Evolutionary conservation across 2,888 invertebrate genomes (phyloP).

Genomic region (Disparrhopalites patrizii): DNA sequence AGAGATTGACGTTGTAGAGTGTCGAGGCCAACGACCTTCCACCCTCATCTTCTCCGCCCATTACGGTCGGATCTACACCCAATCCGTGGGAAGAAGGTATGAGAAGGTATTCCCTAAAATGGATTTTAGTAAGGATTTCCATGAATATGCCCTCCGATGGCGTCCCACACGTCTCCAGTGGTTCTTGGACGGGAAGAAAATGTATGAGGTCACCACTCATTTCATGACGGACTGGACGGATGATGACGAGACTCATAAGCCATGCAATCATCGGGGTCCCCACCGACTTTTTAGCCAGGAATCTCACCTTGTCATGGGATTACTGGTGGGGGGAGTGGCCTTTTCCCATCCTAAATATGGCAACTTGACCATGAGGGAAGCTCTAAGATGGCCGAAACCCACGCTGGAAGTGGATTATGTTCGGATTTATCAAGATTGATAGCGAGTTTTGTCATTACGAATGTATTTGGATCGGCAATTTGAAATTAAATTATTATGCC

Average conservation of each 20-base stretch:
- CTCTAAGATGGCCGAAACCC: constrained; percentile 40
- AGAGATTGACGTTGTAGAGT: constrained; percentile 42
- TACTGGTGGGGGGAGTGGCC: constrained; percentile 37
- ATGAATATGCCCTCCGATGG: constrained; percentile 45
- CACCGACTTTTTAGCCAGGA: constrained; percentile 35
- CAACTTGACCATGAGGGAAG: constrained; percentile 31
- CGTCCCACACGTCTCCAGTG: constrained; percentile 41
- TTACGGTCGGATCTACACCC: constrained; percentile 37
- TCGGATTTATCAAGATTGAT: constrained; percentile 20
- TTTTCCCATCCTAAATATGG: constrained; percentile 35
- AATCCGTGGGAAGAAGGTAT: constrained; percentile 20
- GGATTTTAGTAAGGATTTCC: constrained; percentile 41
- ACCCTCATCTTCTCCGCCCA: constrained; percentile 37
- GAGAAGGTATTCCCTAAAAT: constrained; percentile 36
- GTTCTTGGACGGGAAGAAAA: constrained; percentile 39
- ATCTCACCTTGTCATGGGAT: constrained; percentile 34
- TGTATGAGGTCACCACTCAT: constrained; percentile 37
- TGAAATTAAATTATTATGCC: too few relatives aligned
- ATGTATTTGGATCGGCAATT: too few relatives aligned
- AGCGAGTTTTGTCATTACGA: too few relatives aligned
- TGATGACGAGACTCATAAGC: constrained; percentile 34
- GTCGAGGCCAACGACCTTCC: constrained; percentile 40
- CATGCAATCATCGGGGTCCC: constrained; percentile 26
- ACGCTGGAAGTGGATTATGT: constrained; percentile 46
- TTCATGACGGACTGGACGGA: constrained; percentile 43